A percentile compares a stretch with the other conserved stretches of the same genome.
These are phyloP conservation scores for Abscondita cerata DNA, from an alignment of 2,888 invertebrate genomes.

Conservation along the genomic window DNA sequence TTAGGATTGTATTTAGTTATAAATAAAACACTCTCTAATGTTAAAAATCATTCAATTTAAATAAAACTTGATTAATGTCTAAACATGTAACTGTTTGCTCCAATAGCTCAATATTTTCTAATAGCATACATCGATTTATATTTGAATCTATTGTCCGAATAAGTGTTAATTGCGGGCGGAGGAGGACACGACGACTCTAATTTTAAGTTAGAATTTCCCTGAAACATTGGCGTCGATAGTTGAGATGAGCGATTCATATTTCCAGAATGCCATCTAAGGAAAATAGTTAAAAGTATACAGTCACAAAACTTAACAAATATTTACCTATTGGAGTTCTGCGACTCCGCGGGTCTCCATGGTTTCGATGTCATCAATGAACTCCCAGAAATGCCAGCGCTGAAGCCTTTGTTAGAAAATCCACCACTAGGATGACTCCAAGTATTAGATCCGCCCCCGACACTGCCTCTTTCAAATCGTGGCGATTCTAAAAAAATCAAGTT, in stretches of 20 bases:
- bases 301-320: too few species aligned
- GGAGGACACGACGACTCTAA: conserved; percentile 53
- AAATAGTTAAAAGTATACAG: too few species aligned
- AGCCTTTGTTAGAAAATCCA: conserved; percentile 17
- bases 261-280: conserved; percentile 42
- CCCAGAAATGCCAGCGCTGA: too few species aligned
- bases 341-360: conserved; percentile 38
- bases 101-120: too few species aligned
- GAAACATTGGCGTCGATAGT: conserved; percentile 44
- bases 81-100: too few species aligned
- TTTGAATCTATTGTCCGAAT: conserved; percentile 52
- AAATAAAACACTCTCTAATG: too few species aligned
- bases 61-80: too few species aligned
- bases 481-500: conserved; percentile 42
- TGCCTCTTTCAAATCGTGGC: conserved; percentile 45
- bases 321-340: conserved; percentile 33
- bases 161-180: conserved; percentile 54
- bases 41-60: too few species aligned
- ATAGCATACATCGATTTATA: conserved; percentile 47
- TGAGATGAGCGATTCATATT: conserved; percentile 33
- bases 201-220: conserved; percentile 47
- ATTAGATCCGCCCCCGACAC: conserved; percentile 24
- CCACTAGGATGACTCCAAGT: conserved; percentile 40
- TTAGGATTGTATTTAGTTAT: too few species aligned
- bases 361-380: conserved; percentile 26